These are phyloP conservation scores for Cephalopachus bancanus DNA, from an alignment of 2,797 vertebrate genomes.

Conservation along the genomic window DNA sequence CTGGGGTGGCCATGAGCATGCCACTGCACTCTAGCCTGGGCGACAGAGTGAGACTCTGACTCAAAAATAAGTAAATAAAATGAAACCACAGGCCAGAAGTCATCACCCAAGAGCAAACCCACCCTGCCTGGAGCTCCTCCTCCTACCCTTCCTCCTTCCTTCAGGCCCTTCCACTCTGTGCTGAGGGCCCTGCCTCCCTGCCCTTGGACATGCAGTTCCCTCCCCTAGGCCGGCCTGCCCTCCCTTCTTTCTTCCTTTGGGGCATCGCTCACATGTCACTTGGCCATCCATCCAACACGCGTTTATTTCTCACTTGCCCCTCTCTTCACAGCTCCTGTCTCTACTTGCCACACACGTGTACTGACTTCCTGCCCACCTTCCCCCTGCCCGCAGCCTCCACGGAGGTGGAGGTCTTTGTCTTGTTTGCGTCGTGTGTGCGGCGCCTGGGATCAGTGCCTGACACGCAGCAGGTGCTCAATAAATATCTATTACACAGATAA, in stretches of 20 bases:
- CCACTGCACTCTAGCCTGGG: too few species aligned
- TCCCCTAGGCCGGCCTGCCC: not conserved
- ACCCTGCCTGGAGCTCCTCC: not conserved
- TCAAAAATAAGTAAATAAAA: too few species aligned
- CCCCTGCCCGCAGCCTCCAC: too few species aligned
- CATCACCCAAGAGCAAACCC: accelerated
- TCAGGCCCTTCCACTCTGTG: not conserved
- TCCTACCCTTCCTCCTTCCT: not conserved
- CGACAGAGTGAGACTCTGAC: too few species aligned
- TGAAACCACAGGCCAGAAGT: too few species aligned
- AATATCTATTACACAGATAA: not conserved
- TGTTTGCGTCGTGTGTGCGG: not conserved
- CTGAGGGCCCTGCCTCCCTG: not conserved
- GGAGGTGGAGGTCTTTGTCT: not conserved
- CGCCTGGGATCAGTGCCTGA: not conserved
- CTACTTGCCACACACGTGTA: not conserved
- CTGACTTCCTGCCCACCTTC: not conserved
- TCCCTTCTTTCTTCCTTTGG: not conserved
- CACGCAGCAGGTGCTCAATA: not conserved
- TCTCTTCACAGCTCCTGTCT: not conserved
- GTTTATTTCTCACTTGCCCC: not conserved
- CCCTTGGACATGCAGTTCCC: not conserved
- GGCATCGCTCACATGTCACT: not conserved
- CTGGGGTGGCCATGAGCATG: too few species aligned
- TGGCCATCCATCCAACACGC: not conserved